A percentile compares a stretch with the other conserved stretches of the same genome.
These are phyloP conservation scores for Antedon mediterranea DNA, from an alignment of 53 echinoderm and acorn worm genomes.

Conservation along the genomic window DNA sequence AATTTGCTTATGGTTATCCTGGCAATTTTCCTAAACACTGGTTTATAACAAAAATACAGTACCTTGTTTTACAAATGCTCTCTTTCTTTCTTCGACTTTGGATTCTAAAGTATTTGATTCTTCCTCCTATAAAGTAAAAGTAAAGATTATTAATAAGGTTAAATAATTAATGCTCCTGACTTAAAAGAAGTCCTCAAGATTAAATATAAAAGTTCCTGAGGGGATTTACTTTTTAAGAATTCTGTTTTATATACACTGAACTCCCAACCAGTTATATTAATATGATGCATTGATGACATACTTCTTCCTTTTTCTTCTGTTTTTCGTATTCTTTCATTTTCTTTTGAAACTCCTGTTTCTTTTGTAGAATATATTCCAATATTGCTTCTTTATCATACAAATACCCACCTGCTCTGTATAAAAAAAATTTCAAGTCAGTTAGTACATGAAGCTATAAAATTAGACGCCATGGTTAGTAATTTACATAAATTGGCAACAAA, in stretches of 20 bases:
- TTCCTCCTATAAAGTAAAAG: neutral
- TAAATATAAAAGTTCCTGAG: too few relatives aligned
- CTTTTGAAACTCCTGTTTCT: slow-evolving; percentile 64
- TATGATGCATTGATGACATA: neutral
- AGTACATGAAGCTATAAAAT: neutral
- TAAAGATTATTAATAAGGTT: too few relatives aligned
- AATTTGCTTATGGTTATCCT: too few relatives aligned
- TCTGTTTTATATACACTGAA: too few relatives aligned
- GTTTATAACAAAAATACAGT: too few relatives aligned
- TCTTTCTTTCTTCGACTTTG: neutral
- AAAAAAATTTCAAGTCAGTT: neutral
- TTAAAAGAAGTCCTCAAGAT: too few relatives aligned
- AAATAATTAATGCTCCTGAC: too few relatives aligned
- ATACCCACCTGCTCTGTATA: slow-evolving; percentile 66
- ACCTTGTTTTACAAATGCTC: neutral
- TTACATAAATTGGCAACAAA: too few relatives aligned
- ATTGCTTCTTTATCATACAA: slow-evolving; percentile 90
- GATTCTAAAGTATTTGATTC: neutral
- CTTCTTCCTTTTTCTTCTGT: slow-evolving; percentile 51
- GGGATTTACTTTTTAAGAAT: too few relatives aligned
- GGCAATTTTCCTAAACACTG: too few relatives aligned
- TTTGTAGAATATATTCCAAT: slow-evolving; percentile 71
- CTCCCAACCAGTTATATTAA: too few relatives aligned
- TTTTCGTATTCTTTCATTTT: slow-evolving; percentile 85
- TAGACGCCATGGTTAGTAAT: too few relatives aligned